Evolutionary conservation across 2,888 invertebrate species (phyloP), one percentile per base, ranked within the genome.

Genomic region (Oegoconia quadripuncta): DNA sequence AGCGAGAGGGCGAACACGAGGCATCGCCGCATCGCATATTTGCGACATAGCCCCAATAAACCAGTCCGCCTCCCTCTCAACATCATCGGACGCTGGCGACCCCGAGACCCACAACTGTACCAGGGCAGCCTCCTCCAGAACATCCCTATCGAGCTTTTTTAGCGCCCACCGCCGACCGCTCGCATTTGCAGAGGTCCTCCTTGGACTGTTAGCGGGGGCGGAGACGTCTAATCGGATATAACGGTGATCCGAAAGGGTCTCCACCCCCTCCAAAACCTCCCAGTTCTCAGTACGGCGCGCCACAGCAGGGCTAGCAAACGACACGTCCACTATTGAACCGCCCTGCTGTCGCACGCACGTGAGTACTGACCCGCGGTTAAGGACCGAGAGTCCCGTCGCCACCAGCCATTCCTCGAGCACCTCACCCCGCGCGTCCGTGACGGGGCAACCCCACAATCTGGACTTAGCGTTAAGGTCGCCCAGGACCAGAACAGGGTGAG

Each of bases 401-500:
- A 22, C 8, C 17, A 25, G 29, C 47, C 47, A 49, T 0, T 34
- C 46, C 14, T 40, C 47, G 9, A 49, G 22, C 0, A 23, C 22
- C 13, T 20, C 13, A 1, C 49, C 53, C 2, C 43, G 35, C 1
- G 42, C 48, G 43, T 32, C 31, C n/a, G 43, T 44, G 23, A 15
- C 33, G 0, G 44, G 37, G 3, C 33, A 44, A 1, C 50, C 51
- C 55, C 55, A 53, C 0, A 38, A 41, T 12, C 9, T 6, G 11
- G 45, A 48, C 23, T 50, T 50, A 0, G 52, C 48, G 12, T 53
- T 53, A 15, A 50, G 33, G 23, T 50, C 50, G n/a, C n/a, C n/a
- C n/a, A n/a, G n/a, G n/a, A n/a, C n/a, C n/a, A n/a, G n/a, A n/a
- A 1, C 43, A 49, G 4, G 30, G 11, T 1, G 43, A 29, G 0